Base-by-base conservation (phyloP, 2,113 vertebrate species). In the Anas platyrhynchos region DNA sequence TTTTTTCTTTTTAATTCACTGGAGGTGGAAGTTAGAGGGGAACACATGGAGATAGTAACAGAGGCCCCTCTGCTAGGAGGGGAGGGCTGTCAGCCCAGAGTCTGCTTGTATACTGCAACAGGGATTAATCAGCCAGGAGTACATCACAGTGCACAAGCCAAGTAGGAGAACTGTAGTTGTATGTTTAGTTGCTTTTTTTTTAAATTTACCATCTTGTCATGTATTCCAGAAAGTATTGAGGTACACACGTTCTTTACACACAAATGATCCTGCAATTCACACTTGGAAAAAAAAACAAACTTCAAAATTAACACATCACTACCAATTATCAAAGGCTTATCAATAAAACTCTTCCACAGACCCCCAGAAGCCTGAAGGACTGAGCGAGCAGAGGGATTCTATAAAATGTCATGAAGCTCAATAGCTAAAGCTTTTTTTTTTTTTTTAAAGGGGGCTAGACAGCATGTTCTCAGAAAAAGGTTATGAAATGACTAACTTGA, bases 1-100 rank as follows among this genome's bases (percentile, higher is more conserved):
- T 91, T 85, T 75, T 88, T 55, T 46, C 65, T 86, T 71, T 75
- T 88, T 41, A 22, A 43, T 69, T 87, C 46, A 22, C 46, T 75
- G 56, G 34, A 78, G 41, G 23, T 34, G 78, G 68, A 69, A 85
- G 48, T 63, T 46, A 50, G 17, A 75, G 36, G 13, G 32, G 25
- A 74, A 74, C 58, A 52, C 13, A 36, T 14, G 26, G 21, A 74
- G 46, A n/a, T 34, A 17, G 22, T 50, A 59, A 50, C 31, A 59
- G 2, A 71, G n/a, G 27, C 6, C 7, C 23, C 41, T 46, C 36
- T 55, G 20, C 26, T 72, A 79, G 31, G 41, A 84, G 27, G 4
- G 22, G 22, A 72, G 52, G 14, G 11, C 67, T 68, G 43, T 52
- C 52, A 87, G 61, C 74, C 65, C 38, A 29, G 61, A 77, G 71